phyloP scores from a whole-genome alignment of 2,888 invertebrate genomes.

The Bugula neritina region DNA sequence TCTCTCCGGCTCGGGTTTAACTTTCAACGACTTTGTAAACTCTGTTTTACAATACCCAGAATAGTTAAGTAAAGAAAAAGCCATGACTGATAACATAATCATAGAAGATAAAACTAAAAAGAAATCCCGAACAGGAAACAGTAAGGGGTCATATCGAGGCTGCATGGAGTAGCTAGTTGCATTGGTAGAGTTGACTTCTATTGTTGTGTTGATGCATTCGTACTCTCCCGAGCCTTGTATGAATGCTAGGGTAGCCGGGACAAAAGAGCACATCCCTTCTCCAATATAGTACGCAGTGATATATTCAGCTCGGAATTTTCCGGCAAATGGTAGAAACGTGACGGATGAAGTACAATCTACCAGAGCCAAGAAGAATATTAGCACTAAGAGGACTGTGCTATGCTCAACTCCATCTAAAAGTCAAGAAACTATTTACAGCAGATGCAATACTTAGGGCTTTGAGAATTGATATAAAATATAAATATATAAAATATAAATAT shows the following conservation, averaged over 20 bases:
- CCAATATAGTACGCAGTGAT: conserved; percentile 76
- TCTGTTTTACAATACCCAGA: conserved; percentile 46
- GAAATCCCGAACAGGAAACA: conserved; percentile 64
- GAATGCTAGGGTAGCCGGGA: conserved; percentile 72
- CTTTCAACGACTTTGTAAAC: too few relatives aligned
- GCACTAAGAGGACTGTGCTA: conserved; percentile 57
- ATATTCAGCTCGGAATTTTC: conserved; percentile 63
- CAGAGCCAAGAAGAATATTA: conserved; percentile 65
- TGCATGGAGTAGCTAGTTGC: conserved; percentile 30
- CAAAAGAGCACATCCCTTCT: conserved; percentile 67
- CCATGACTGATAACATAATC: conserved; percentile 62
- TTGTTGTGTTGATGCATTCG: conserved; percentile 44
- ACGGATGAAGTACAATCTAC: conserved; percentile 83
- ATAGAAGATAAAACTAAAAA: conserved; percentile 63
- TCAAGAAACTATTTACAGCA: too few relatives aligned
- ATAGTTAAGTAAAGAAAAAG: conserved; percentile 62
- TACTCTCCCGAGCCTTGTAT: conserved; percentile 69
- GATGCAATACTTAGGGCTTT: too few relatives aligned
- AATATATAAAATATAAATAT: too few relatives aligned
- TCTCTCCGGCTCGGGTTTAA: too few relatives aligned
- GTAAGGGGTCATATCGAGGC: conserved; percentile 54
- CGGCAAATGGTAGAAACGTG: conserved; percentile 77
- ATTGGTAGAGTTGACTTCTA: too few relatives aligned
- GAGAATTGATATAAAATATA: too few relatives aligned
- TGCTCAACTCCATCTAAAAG: conserved; percentile 37